These are phyloP conservation scores for Simalia tracyae DNA, from an alignment of 2,797 vertebrate species.

Conservation along the genomic window DNA sequence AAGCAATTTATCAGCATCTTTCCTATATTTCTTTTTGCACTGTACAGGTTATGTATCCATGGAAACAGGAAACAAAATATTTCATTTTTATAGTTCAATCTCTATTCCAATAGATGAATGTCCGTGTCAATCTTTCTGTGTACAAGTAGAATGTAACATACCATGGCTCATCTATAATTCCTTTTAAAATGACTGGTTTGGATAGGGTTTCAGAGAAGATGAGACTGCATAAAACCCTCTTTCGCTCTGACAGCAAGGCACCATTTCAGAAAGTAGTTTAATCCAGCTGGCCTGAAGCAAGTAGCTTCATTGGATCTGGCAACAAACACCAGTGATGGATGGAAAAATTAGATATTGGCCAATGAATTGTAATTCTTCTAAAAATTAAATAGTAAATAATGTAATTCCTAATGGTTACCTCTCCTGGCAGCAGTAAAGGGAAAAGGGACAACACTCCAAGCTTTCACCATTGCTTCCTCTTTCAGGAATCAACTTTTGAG, in stretches of 20 bases:
- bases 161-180: slow-evolving; percentile 22
- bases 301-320: slow-evolving; percentile 29
- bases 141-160: slow-evolving; percentile 18
- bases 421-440: neutral
- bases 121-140: slow-evolving; percentile 31
- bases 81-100: slow-evolving; percentile 10
- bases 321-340: neutral
- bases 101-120: slow-evolving; percentile 30
- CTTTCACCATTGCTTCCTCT: slow-evolving; percentile 20
- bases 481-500: slow-evolving; percentile 24
- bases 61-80: slow-evolving; percentile 24
- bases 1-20: slow-evolving; percentile 41
- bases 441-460: neutral
- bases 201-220: slow-evolving; percentile 33
- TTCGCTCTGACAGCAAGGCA: slow-evolving; percentile 27
- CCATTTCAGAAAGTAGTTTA: slow-evolving; percentile 30
- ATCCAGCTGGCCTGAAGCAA: slow-evolving; percentile 38
- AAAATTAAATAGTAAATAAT: slow-evolving; percentile 21
- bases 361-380: slow-evolving; percentile 18
- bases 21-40: slow-evolving; percentile 43
- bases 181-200: slow-evolving; percentile 25
- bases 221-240: slow-evolving; percentile 36
- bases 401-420: slow-evolving; percentile 1
- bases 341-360: slow-evolving; percentile 18
- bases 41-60: slow-evolving; percentile 23